phyloP scores from a whole-genome alignment of 92 coral and sea anemone genomes.

The Porites divaricata region DNA sequence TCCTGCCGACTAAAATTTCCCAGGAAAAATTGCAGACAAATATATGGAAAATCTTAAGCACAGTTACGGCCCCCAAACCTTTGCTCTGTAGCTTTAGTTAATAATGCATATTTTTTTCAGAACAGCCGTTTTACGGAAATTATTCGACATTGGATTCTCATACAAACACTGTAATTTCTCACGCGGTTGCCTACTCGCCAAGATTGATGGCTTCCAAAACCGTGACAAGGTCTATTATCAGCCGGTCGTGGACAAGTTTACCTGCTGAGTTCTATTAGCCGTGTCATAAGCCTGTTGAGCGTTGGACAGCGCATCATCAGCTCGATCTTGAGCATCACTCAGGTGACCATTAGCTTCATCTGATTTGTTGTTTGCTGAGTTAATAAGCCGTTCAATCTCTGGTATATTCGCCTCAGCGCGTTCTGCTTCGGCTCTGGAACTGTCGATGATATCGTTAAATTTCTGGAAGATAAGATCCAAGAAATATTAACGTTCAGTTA shows the following conservation, averaged over 20 bases:
- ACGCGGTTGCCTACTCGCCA: no score
- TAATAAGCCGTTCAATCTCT: conserved; percentile 85
- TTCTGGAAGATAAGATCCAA: conserved; percentile 54
- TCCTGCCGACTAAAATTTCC: no score
- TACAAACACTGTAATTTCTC: no score
- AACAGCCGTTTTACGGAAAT: no score
- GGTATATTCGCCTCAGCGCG: conserved; percentile 83
- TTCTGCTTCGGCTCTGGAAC: conserved; percentile 78
- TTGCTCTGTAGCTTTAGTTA: no score
- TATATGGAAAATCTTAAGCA: no score
- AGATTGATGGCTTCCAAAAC: no score
- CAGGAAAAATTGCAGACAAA: no score
- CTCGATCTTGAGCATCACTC: conserved; percentile 73
- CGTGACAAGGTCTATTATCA: not conserved
- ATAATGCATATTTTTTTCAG: no score
- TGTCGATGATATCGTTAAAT: conserved; percentile 85
- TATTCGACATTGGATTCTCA: no score
- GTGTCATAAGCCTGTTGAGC: conserved; percentile 68
- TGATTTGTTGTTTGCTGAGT: conserved; percentile 84
- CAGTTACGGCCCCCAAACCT: no score
- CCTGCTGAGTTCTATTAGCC: conserved; percentile 74
- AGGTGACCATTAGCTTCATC: conserved; percentile 74
- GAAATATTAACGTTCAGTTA: no score
- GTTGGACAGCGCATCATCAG: conserved; percentile 54
- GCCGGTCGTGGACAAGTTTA: conserved; percentile 8